Conservation (phyloP, 2,113 vertebrate genomes). For the Phainopepla nitens region DNA sequence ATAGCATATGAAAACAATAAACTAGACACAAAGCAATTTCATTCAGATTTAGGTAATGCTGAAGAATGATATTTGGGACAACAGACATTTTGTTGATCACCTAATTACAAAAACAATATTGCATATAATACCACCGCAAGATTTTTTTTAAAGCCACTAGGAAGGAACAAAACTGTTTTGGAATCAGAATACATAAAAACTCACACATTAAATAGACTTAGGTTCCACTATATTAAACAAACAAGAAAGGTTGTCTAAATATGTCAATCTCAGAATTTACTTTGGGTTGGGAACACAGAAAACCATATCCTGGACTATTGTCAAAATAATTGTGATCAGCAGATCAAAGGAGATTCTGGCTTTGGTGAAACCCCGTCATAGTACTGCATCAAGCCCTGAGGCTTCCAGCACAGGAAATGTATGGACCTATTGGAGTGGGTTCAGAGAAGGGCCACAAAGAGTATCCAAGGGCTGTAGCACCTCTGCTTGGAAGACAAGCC, state of each 20-base stretch:
- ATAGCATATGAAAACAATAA: neutral
- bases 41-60: neutral
- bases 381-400: neutral
- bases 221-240: neutral
- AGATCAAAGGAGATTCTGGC: neutral
- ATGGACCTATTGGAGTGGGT: neutral
- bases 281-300: neutral
- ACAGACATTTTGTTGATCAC: neutral
- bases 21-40: neutral
- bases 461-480: neutral
- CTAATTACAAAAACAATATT: neutral
- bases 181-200: neutral
- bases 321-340: neutral
- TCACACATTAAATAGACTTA: neutral
- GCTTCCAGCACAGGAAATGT: neutral
- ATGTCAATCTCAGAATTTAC: neutral
- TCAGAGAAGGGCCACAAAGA: neutral
- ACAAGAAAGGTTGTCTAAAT: neutral
- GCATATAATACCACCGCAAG: neutral
- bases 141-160: neutral
- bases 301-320: neutral
- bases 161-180: neutral
- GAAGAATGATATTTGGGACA: neutral
- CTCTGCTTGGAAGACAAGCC: neutral
- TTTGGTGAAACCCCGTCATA: accelerated